These are phyloP conservation scores for Punctoribates punctum DNA, from an alignment of 2,888 invertebrate genomes.

Conservation along the genomic window DNA sequence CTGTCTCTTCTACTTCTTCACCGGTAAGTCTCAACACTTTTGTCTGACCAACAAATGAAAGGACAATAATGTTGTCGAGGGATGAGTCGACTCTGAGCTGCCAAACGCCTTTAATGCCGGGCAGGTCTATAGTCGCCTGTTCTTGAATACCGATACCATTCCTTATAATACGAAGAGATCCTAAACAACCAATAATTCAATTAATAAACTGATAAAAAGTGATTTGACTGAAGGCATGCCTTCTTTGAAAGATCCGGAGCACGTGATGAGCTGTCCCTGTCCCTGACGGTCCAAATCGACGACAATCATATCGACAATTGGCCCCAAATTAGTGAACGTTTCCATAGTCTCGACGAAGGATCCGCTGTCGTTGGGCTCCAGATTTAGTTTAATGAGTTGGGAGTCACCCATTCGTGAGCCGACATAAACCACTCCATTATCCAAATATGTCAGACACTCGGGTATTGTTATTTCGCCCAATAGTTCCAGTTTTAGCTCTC, in stretches of 20 bases:
- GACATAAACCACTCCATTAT: slow-evolving; percentile 91
- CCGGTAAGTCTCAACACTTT: slow-evolving; percentile 82
- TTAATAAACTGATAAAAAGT: neutral
- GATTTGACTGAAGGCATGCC: neutral
- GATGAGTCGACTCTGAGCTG: slow-evolving; percentile 69
- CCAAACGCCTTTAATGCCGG: slow-evolving; percentile 98
- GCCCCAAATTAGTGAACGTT: slow-evolving; percentile 92
- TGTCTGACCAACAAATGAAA: slow-evolving; percentile 96
- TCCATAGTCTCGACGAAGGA: slow-evolving; percentile 93
- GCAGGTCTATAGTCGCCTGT: slow-evolving; percentile 92
- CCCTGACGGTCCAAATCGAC: slow-evolving; percentile 86
- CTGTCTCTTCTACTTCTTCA: slow-evolving; percentile 97
- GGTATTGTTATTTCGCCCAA: slow-evolving; percentile 71
- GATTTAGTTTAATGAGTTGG: slow-evolving; percentile 82
- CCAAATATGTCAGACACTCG: slow-evolving; percentile 94
- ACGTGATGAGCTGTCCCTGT: slow-evolving; percentile 93
- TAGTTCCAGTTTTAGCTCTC: slow-evolving; percentile 87
- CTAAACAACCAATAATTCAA: slow-evolving; percentile 53
- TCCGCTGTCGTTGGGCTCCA: slow-evolving; percentile 74
- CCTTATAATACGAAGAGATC: slow-evolving; percentile 90
- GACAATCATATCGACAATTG: slow-evolving; percentile 96
- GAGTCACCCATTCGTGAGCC: slow-evolving; percentile 96
- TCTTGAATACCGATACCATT: slow-evolving; percentile 99
- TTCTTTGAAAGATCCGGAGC: slow-evolving; percentile 95
- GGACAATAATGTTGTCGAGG: slow-evolving; percentile 81